Base-by-base conservation (phyloP, 2,888 invertebrate species). In the Caenorhabditis wallacei region DNA sequence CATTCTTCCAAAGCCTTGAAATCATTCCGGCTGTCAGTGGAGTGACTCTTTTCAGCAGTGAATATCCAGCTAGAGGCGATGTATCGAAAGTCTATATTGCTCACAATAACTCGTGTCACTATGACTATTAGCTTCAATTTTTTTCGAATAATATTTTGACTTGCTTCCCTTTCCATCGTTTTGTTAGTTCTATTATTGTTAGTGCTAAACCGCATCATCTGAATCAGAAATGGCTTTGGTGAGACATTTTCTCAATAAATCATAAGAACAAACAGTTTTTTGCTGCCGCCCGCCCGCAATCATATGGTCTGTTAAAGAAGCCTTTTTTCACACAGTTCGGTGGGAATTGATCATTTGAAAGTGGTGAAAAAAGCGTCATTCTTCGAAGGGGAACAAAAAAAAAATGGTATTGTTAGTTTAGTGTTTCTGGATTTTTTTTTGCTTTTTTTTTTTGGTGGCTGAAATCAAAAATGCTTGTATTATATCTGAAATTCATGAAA, bases 91-190 rank as follows among this genome's bases (percentile, higher is more conserved):
- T 82, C 16, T 82, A 18, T 35, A 78, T 82, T 37, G 69, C 82
- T 20, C 82, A 82, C 35, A 82, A 82, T 56, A 82, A 82, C 43
- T 82, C 82, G 3, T 72, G 82, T 35, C 82, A 82, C 54, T 82
- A 78, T 78, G 82, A 82, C 30, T 82, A 78, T 46, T 81, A 20
- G 51, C 26, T 37, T n/a, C n/a, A n/a, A n/a, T 48, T 26, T 78
- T 26, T 22, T 53, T 37, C 5, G 2, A 35, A 30, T 59, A 24
- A 10, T 8, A 8, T 40, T 43, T 30, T 48, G 46, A 48, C 56
- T 10, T 10, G 54, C 46, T 35, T 57, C 10, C 4, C 51, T 57
- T 56, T 51, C 16, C 54, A 13, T 22, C 54, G 24, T n/a, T 53
- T 51, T 26, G 43, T 22, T 16, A 13, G 46, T 46, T 43, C 16